These are phyloP conservation scores for Sardina pilchardus DNA, from an alignment of 2,113 vertebrate genomes.

Conservation along the genomic window DNA sequence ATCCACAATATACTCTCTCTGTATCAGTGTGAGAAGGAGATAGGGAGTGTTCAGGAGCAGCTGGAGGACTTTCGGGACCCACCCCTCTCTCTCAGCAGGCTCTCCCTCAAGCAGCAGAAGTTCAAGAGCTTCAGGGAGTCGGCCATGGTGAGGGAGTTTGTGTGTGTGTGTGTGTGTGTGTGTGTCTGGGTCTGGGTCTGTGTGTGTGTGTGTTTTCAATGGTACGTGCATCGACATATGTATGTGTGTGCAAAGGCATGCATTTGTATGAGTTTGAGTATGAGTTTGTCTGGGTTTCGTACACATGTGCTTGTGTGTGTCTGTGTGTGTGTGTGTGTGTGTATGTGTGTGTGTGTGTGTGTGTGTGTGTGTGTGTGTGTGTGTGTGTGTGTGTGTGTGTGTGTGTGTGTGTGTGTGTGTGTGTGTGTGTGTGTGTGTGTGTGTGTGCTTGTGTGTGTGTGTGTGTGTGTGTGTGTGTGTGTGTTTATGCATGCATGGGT, in stretches of 20 bases:
- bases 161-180: conserved; percentile 4
- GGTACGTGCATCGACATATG: neutral
- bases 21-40: conserved; percentile 73
- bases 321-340: neutral
- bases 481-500: too few species aligned
- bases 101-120: conserved; percentile 75
- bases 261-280: neutral
- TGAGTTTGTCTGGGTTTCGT: neutral
- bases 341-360: neutral
- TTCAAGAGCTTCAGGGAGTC: conserved; percentile 71
- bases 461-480: too few species aligned
- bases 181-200: neutral
- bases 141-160: conserved; percentile 64
- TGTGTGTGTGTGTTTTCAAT: conserved; percentile 4
- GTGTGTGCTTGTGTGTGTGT: too few species aligned
- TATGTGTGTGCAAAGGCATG: neutral
- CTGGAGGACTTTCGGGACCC: conserved; percentile 71
- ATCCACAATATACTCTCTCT: neutral
- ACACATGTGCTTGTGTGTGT: neutral
- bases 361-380: too few species aligned
- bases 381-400: too few species aligned
- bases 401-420: too few species aligned
- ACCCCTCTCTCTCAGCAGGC: conserved; percentile 77
- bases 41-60: conserved; percentile 73
- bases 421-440: too few species aligned